These are phyloP conservation scores for Luehdorfia chinensis DNA, from an alignment of 1,140 invertebrate species.

Conservation along the genomic window DNA sequence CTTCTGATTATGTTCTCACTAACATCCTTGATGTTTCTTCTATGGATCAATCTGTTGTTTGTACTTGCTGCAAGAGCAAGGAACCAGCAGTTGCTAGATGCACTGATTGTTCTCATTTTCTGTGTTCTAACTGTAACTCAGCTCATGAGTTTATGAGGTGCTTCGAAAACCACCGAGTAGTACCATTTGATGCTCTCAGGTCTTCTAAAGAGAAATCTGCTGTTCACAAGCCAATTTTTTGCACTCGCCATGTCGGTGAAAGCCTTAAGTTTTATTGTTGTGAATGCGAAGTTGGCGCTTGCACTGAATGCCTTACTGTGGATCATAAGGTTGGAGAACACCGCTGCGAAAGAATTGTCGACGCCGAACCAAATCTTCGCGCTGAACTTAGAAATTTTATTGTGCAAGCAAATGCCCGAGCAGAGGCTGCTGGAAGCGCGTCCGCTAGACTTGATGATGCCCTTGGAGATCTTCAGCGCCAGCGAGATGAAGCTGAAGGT, in stretches of 20 bases:
- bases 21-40: slow-evolving; percentile 91
- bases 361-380: slow-evolving; percentile 85
- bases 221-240: slow-evolving; percentile 90
- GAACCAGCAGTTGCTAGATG: slow-evolving; percentile 94
- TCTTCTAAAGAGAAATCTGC: slow-evolving; percentile 85
- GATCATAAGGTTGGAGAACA: slow-evolving; percentile 89
- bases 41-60: slow-evolving; percentile 86
- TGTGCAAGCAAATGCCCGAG: slow-evolving; percentile 84
- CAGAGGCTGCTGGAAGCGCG: slow-evolving; percentile 86
- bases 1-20: slow-evolving; percentile 89
- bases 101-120: slow-evolving; percentile 94
- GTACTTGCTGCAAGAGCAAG: slow-evolving; percentile 93
- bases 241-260: slow-evolving; percentile 85
- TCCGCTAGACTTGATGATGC: slow-evolving; percentile 85
- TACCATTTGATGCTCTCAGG: slow-evolving; percentile 91
- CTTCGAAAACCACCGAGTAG: slow-evolving; percentile 94
- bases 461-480: slow-evolving; percentile 89
- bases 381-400: slow-evolving; percentile 86
- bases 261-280: slow-evolving; percentile 90
- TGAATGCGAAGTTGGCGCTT: slow-evolving; percentile 89
- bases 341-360: slow-evolving; percentile 85
- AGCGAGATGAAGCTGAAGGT: slow-evolving; percentile 90
- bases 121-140: slow-evolving; percentile 94
- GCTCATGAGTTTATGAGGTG: slow-evolving; percentile 96
- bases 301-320: slow-evolving; percentile 87